Percentiles rank a stretch among this genome's conserved stretches.
Conservation (phyloP, 1,140 invertebrate species). For the Ctenoplectra terminalis region DNA sequence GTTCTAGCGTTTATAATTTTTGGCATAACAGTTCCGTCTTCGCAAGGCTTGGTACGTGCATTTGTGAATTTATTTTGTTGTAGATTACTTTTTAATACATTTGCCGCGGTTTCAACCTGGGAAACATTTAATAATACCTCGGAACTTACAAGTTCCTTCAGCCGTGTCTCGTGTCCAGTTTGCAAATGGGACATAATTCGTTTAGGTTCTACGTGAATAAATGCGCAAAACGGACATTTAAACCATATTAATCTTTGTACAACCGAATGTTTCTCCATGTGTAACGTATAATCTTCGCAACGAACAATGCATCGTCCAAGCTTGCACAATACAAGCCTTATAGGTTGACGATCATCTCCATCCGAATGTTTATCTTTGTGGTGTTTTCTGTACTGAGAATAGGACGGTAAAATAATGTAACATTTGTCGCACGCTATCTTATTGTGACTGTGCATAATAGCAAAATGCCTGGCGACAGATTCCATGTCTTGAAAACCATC, state of each 20-base stretch:
- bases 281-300: slow-evolving; percentile 67
- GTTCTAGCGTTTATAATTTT: slow-evolving; percentile 74
- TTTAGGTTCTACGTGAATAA: slow-evolving; percentile 39
- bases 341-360: background rate
- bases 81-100: background rate
- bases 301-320: slow-evolving; percentile 70
- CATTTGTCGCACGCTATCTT: slow-evolving; percentile 72
- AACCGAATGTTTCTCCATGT: slow-evolving; percentile 71
- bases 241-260: slow-evolving; percentile 69
- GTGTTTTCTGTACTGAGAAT: slow-evolving; percentile 68
- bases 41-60: background rate
- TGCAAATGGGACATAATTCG: slow-evolving; percentile 64
- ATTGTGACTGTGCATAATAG: slow-evolving; percentile 70
- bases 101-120: background rate
- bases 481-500: slow-evolving; percentile 77
- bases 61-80: background rate
- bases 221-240: slow-evolving; percentile 75
- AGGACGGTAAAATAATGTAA: slow-evolving; percentile 64
- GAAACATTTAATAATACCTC: slow-evolving; percentile 57
- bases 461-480: slow-evolving; percentile 73
- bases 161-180: slow-evolving; percentile 52
- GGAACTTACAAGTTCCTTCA: slow-evolving; percentile 62
- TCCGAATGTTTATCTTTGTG: slow-evolving; percentile 57
- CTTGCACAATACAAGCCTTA: slow-evolving; percentile 70
- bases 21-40: slow-evolving; percentile 53